Percentiles rank a stretch among this genome's conserved stretches.
Evolutionary conservation across 2,888 invertebrate species (phyloP).

Genomic region (Agrilus cyanescens): DNA sequence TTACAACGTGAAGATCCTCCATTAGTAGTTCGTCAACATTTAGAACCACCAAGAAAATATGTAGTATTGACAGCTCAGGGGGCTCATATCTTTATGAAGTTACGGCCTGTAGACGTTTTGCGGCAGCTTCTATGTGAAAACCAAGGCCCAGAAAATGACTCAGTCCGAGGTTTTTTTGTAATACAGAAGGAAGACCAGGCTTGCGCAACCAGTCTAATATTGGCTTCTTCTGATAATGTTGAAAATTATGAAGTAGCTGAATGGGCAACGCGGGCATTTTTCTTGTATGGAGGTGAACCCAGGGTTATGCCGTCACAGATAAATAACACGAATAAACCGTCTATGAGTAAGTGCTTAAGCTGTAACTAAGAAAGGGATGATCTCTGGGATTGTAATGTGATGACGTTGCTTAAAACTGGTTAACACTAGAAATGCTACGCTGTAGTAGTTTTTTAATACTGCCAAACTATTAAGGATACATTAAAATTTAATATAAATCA

Average conservation of each 20-base stretch:
- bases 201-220: slow-evolving; percentile 74
- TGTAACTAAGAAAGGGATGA: background rate
- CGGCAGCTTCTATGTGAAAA: slow-evolving; percentile 69
- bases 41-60: slow-evolving; percentile 61
- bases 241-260: slow-evolving; percentile 61
- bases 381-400: background rate
- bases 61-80: slow-evolving; percentile 83
- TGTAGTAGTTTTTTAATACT: slow-evolving; percentile 20
- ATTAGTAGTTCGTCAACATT: slow-evolving; percentile 57
- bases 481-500: no score
- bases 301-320: slow-evolving; percentile 16
- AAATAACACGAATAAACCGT: slow-evolving; percentile 17
- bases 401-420: background rate
- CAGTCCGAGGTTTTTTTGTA: slow-evolving; percentile 76
- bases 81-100: slow-evolving; percentile 69
- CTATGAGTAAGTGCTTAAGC: slow-evolving; percentile 17
- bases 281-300: slow-evolving; percentile 79
- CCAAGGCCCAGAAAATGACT: slow-evolving; percentile 75
- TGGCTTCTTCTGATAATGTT: slow-evolving; percentile 62
- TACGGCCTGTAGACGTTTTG: slow-evolving; percentile 81
- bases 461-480: no score
- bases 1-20: slow-evolving; percentile 45
- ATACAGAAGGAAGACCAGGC: slow-evolving; percentile 77
- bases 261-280: slow-evolving; percentile 86
- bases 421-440: background rate